Conservation (phyloP, 2,888 invertebrate species). For the Sepiola atlantica region DNA sequence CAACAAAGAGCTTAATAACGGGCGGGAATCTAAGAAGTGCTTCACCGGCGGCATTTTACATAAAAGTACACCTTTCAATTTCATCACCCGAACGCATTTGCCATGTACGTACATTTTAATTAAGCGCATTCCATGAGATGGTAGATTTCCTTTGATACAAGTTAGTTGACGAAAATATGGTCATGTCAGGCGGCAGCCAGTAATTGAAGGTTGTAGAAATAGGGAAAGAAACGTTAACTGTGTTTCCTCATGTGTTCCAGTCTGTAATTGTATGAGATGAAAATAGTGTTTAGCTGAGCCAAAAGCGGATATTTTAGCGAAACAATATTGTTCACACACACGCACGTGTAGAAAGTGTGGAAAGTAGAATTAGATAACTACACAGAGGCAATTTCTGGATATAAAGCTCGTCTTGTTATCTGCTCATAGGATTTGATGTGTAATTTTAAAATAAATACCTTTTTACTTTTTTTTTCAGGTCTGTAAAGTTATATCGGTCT, state of each 20-base stretch:
- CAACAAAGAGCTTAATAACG: not conserved
- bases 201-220: not conserved
- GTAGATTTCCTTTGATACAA: not conserved
- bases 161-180: not conserved
- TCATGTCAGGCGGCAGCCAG: not conserved
- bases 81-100: not conserved
- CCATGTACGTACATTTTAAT: not conserved
- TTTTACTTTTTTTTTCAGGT: no score
- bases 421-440: no score
- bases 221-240: not conserved
- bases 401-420: no score
- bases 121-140: not conserved
- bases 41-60: not conserved
- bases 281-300: not conserved
- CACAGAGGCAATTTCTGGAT: not conserved
- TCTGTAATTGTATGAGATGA: not conserved
- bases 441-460: no score
- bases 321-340: not conserved
- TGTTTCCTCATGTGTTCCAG: not conserved
- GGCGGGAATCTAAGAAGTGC: not conserved
- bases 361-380: not conserved
- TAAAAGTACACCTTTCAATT: not conserved
- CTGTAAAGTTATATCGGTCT: no score
- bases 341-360: rapidly evolving
- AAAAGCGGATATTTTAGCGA: no score